Base-by-base conservation (phyloP, 2,888 invertebrate genomes). In the Dicranocentrus wangi region DNA sequence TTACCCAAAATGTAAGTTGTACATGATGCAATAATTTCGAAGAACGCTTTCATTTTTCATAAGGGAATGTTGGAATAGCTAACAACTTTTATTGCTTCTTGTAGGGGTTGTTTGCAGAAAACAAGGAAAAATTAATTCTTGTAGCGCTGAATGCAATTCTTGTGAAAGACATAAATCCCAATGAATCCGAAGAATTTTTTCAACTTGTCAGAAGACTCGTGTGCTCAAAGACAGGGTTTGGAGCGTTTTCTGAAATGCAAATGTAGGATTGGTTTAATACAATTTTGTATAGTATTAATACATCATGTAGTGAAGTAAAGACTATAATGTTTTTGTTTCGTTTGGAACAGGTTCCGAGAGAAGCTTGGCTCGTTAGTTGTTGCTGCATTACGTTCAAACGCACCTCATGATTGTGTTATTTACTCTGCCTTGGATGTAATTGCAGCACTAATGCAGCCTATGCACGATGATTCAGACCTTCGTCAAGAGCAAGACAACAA, bases 401-500 rank as follows among this genome's bases (percentile, higher is more conserved):
- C 96, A 85, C 93, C 96, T 87, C 80, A 81, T 21, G 92, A 94
- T 85, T 97, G 96, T 8, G 94, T 98, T 28, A 95, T 97, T 15
- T 97, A 99, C 90, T 96, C 99, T 2, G 98, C 98, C 2, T 92
- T 99, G 72, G 99, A 99, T 90, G 97, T 98, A 90, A 93, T 99
- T 82, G 98, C 97, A 89, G 97, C 99, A 17, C 91, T 99, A 27
- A 96, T 99, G 96, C 98, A 98, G 90, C 99, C 99, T 0, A 99
- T 99, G 95, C 92, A 92, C 87, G 94, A 95, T 85, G 96, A 98
- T 88, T 98, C 97, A 87, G 99, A 99, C 90, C 90, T 99, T 65
- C 91, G 97, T 83, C 98, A 98, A 89, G 99, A 99, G 88, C 99
- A 99, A 89, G 91, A 98, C 82, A 99, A 99, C 90, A 99, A 99